Evolutionary conservation across 2,113 vertebrate species (phyloP).

Genomic region (Etheostoma spectabile): DNA sequence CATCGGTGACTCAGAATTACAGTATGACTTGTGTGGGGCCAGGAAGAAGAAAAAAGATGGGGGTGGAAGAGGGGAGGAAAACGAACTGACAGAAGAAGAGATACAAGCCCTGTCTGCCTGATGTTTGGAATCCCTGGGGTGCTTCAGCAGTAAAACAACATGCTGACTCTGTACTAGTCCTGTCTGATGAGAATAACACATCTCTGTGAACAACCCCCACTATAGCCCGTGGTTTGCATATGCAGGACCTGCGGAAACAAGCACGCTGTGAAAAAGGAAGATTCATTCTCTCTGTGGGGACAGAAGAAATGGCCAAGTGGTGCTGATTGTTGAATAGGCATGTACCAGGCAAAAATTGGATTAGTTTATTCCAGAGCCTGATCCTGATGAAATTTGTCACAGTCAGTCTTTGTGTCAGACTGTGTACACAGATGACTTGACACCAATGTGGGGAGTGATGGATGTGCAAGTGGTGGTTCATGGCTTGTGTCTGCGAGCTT

Average conservation of each 20-base stretch:
- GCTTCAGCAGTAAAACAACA: conserved; percentile 80
- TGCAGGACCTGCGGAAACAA: conserved; percentile 52
- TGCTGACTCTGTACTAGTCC: conserved; percentile 76
- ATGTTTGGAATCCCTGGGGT: conserved; percentile 68
- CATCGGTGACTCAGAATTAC: conserved; percentile 57
- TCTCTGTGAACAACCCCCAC: conserved; percentile 69
- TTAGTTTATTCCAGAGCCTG: conserved; percentile 25
- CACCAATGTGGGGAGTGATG: conserved; percentile 51
- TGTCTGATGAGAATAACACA: conserved; percentile 84
- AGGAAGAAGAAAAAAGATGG: conserved; percentile 48
- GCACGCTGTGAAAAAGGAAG: conserved; percentile 36
- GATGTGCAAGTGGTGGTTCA: conserved; percentile 8
- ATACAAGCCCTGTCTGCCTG: conserved; percentile 77
- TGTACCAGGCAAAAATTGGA: conserved; percentile 14
- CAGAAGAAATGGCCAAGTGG: conserved; percentile 43
- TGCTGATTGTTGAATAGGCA: conserved; percentile 48
- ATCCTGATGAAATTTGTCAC: conserved; percentile 60
- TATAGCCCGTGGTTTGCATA: conserved; percentile 49
- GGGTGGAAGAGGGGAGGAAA: conserved; percentile 69
- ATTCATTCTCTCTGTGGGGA: conserved; percentile 46
- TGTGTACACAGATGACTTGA: conserved; percentile 59
- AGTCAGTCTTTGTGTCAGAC: conserved; percentile 46
- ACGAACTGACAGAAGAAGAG: conserved; percentile 71
- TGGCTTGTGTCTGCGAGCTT: conserved; percentile 17
- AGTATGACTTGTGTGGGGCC: conserved; percentile 46